Conservation (phyloP, 2,113 vertebrate species). For the Oryzias curvinotus region DNA sequence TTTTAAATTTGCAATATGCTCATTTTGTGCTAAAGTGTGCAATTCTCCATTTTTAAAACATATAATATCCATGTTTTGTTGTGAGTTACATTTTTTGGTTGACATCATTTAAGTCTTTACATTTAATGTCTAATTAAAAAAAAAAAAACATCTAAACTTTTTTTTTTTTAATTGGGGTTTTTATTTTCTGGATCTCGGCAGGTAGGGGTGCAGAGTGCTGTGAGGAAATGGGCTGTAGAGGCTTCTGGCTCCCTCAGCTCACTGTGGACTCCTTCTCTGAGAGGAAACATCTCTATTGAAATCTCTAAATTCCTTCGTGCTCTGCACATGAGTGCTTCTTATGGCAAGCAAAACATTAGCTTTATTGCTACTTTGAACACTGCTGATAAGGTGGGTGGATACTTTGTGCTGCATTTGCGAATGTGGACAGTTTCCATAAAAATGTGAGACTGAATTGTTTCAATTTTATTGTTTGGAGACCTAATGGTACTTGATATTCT, state of each 20-base stretch:
- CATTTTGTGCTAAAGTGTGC: no score
- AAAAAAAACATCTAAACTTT: no score
- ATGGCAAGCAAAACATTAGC: conserved; percentile 75
- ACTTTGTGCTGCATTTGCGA: not conserved
- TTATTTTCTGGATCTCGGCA: conserved; percentile 26
- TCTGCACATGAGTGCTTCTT: conserved; percentile 77
- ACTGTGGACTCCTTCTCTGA: conserved; percentile 77
- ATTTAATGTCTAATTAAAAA: no score
- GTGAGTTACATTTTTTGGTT: no score
- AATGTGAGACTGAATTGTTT: no score
- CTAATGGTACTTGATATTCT: not conserved
- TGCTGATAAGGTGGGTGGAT: conserved; percentile 69
- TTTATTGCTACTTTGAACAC: conserved; percentile 73
- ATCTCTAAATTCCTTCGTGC: conserved; percentile 67
- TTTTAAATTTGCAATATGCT: no score
- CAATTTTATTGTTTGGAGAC: no score
- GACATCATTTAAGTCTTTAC: no score
- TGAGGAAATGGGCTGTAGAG: conserved; percentile 73
- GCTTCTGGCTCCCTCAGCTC: conserved; percentile 78
- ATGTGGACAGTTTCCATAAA: no score
- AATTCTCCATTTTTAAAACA: no score
- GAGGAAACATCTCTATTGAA: conserved; percentile 77
- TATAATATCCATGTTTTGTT: no score
- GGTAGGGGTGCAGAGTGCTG: conserved; percentile 71
- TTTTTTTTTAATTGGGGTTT: no score